Conservation (phyloP, 2,888 invertebrate species). For the Spodoptera picta region DNA sequence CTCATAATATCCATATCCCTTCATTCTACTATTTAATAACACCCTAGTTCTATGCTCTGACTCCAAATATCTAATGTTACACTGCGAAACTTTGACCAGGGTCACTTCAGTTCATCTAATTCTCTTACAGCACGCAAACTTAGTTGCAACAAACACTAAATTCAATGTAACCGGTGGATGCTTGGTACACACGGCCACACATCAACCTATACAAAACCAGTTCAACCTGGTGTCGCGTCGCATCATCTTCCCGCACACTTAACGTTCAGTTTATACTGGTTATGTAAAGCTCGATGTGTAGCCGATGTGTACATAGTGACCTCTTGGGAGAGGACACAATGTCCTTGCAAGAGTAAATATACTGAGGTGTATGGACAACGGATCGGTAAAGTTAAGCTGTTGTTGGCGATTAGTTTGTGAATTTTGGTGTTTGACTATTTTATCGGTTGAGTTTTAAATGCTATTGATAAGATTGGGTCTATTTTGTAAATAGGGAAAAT, state of each 20-base stretch:
- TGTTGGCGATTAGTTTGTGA: conserved; percentile 11
- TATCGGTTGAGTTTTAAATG: too few relatives aligned
- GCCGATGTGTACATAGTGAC: conserved; percentile 11
- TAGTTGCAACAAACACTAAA: conserved; percentile 52
- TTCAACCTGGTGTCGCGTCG: too few relatives aligned
- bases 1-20: too few relatives aligned
- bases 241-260: too few relatives aligned
- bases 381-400: conserved; percentile 16
- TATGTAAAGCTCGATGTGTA: too few relatives aligned
- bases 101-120: conserved; percentile 15
- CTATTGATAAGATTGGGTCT: neutral
- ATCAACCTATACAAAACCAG: too few relatives aligned
- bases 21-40: too few relatives aligned
- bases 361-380: conserved; percentile 12
- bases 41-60: too few relatives aligned
- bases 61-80: neutral
- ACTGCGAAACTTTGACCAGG: conserved; percentile 5
- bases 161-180: conserved; percentile 51
- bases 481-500: neutral
- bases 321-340: conserved; percentile 33
- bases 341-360: conserved; percentile 44
- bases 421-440: too few relatives aligned
- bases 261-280: too few relatives aligned
- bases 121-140: conserved; percentile 43
- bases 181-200: too few relatives aligned